Percentiles rank a stretch among this genome's conserved stretches.
Conservation (phyloP, 2,113 vertebrate species). For the Urocolius indicus region DNA sequence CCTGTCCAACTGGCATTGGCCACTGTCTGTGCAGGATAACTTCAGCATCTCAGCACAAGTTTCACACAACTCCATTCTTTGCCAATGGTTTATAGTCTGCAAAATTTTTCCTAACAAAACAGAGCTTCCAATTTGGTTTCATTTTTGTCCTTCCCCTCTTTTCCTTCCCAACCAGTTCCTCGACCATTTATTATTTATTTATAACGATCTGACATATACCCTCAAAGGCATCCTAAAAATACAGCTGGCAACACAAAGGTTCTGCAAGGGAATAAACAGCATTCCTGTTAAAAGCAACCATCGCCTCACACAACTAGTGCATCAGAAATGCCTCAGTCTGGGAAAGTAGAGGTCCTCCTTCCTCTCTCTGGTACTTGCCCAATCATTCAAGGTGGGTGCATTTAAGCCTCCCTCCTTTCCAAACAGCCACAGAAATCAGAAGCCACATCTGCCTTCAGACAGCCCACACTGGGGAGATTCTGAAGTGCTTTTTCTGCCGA, state of each 20-base stretch:
- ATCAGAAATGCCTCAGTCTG: background rate
- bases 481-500: background rate
- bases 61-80: background rate
- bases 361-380: background rate
- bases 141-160: background rate
- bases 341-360: background rate
- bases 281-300: background rate
- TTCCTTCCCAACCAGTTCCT: background rate
- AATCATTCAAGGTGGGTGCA: background rate
- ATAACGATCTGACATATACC: background rate
- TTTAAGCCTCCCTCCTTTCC: background rate
- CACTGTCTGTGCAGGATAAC: rapidly evolving
- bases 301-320: background rate
- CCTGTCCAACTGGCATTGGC: background rate
- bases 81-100: background rate
- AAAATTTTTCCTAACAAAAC: background rate
- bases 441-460: background rate
- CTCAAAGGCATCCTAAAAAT: background rate
- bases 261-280: background rate
- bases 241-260: background rate
- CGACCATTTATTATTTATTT: background rate
- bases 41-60: background rate
- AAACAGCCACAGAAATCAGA: background rate
- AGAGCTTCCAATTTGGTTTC: background rate
- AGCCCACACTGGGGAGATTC: background rate